Base-by-base conservation (phyloP, 2,797 vertebrate genomes). In the Crenichthys baileyi region DNA sequence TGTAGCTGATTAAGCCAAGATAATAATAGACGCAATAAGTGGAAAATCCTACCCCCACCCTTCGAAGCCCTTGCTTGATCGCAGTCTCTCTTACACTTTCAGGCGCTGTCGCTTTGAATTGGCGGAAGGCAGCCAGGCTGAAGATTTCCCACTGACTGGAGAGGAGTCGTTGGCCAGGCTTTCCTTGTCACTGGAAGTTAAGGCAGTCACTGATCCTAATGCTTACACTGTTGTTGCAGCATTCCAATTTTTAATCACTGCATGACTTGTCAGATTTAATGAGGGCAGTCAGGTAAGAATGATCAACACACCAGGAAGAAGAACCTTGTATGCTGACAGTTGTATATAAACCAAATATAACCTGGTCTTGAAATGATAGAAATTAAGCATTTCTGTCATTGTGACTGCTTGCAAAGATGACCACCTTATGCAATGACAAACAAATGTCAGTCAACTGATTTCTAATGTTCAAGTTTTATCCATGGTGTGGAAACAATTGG, bases 171-270 rank as follows among this genome's bases (percentile, higher is more conserved):
- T 97, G 96, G 96, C 96, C 97, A 98, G 96, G 95, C 95, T 97
- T 95, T 96, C 96, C 96, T 96, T 96, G 96, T 97, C 97, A 96
- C 91, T 95, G 95, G 95, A 96, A 97, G 96, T 97, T 97, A 97
- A 96, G 95, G 94, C 94, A 93, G 96, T 96, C 96, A 97, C 96
- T 96, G 96, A 97, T 97, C 96, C 96, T 97, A 97, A 97, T 96
- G 97, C 96, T 96, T 96, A 96, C 96, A 96, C 97, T 97, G 96
- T 97, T 97, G 96, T 97, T 97, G 96, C 95, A 96, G 96, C 97
- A 98, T 98, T 98, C 96, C 96, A 96, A 97, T 97, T 97, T 98
- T 97, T 97, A 97, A 97, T 97, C 96, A 87, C 97, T 97, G 96
- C 95, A 94, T 97, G 97, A 98, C 97, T 97, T 98, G 97, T 98